Conservation (phyloP, 2,113 vertebrate species). For the Urocolius indicus region DNA sequence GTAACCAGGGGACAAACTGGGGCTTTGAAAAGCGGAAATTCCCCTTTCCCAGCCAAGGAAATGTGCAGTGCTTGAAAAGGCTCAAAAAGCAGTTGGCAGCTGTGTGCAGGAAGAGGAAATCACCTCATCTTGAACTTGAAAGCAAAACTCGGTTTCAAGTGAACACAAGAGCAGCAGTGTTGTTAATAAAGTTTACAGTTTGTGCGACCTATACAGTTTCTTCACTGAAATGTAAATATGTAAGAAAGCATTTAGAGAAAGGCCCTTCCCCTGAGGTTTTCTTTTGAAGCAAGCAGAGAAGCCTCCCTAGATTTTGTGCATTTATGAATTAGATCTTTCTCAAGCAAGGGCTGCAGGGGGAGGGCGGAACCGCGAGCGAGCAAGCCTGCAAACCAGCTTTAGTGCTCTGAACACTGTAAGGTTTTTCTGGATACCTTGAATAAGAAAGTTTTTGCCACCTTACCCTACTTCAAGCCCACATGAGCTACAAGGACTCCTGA, state of each 20-base stretch:
- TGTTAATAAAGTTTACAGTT: not conserved
- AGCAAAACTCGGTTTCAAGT: slow-evolving; percentile 11
- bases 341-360: not conserved
- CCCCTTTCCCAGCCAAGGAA: not conserved
- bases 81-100: not conserved
- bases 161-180: not conserved
- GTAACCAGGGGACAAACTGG: not conserved
- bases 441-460: not conserved
- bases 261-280: not conserved
- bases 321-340: not conserved
- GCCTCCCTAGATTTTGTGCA: not conserved
- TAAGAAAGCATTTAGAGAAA: not conserved
- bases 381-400: not conserved
- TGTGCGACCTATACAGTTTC: not conserved
- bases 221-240: not conserved
- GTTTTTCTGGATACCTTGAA: not conserved
- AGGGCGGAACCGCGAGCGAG: accelerated
- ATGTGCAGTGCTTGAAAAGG: not conserved
- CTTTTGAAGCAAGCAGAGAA: not conserved
- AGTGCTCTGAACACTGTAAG: not conserved
- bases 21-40: slow-evolving; percentile 21
- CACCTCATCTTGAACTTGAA: slow-evolving; percentile 20
- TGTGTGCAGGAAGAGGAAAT: slow-evolving; percentile 38
- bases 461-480: not conserved
- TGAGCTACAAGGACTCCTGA: not conserved